Evolutionary conservation across 2,888 invertebrate genomes (phyloP).

Genomic region (Lasiommata megera): DNA sequence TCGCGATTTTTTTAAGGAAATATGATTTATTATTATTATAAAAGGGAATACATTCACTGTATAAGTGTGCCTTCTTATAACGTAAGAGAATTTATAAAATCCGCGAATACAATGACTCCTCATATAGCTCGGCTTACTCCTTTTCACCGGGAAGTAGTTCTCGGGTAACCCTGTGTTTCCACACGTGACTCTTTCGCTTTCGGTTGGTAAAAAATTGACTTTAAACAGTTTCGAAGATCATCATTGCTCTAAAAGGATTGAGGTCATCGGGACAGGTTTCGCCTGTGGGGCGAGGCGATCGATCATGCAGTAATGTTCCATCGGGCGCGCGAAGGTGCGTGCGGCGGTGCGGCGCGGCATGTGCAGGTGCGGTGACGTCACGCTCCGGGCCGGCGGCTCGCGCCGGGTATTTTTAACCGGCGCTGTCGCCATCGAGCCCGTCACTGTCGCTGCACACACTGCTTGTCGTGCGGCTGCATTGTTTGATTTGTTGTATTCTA

Average conservation of each 20-base stretch:
- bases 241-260: neutral
- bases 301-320: neutral
- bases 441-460: conserved; percentile 38
- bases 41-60: too few species aligned
- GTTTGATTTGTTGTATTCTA: conserved; percentile 28
- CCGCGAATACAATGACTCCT: too few species aligned
- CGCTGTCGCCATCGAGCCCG: conserved; percentile 27
- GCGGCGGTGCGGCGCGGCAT: neutral
- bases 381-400: conserved; percentile 29
- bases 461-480: conserved; percentile 35
- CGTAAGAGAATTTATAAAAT: too few species aligned
- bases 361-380: conserved; percentile 35
- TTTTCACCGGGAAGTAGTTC: too few species aligned
- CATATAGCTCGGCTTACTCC: too few species aligned
- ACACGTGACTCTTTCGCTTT: too few species aligned
- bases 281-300: neutral
- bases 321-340: neutral
- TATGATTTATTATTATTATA: too few species aligned
- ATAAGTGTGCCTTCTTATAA: too few species aligned
- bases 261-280: conserved; percentile 1
- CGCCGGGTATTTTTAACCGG: conserved; percentile 43
- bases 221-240: neutral
- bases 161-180: too few species aligned
- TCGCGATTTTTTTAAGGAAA: too few species aligned
- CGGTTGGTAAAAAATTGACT: neutral